Evolutionary conservation across 2,113 vertebrate genomes (phyloP).

Genomic region (Gavialis gangeticus): DNA sequence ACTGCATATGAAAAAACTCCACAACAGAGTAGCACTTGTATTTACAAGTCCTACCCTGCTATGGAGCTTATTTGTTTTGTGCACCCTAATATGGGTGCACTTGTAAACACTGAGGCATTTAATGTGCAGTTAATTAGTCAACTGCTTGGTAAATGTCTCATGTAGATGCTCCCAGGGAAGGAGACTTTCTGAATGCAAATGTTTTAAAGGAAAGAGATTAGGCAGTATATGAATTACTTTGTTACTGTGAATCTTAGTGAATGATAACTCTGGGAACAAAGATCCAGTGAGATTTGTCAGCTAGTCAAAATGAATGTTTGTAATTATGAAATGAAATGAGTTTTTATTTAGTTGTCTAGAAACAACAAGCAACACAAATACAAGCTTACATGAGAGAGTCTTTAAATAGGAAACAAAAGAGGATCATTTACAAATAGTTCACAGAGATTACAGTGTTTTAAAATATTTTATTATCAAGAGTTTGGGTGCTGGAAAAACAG

Average conservation of each 20-base stretch:
- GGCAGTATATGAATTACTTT: background rate
- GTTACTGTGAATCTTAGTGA: background rate
- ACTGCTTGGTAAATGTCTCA: background rate
- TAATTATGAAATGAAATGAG: slow-evolving; percentile 40
- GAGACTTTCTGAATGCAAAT: background rate
- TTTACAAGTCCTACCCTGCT: too few species aligned
- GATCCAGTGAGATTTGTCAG: slow-evolving; percentile 43
- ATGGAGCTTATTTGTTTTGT: too few species aligned
- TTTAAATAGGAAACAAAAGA: slow-evolving; percentile 36
- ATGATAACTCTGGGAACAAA: slow-evolving; percentile 51
- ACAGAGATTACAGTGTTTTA: background rate
- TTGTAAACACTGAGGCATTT: too few species aligned
- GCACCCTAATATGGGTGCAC: too few species aligned
- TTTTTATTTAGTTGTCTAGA: slow-evolving; percentile 57
- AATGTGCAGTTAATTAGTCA: background rate
- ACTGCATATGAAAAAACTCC: too few species aligned
- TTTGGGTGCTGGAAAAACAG: background rate
- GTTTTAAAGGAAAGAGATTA: background rate
- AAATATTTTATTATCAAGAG: background rate
- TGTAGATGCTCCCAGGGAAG: background rate
- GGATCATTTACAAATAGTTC: slow-evolving; percentile 16
- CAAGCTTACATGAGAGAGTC: slow-evolving; percentile 8
- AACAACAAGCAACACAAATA: slow-evolving; percentile 45
- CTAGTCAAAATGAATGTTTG: slow-evolving; percentile 55
- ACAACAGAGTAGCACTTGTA: too few species aligned